phyloP scores from a whole-genome alignment of 2,888 invertebrate genomes.

The Epistrophe grossulariae region DNA sequence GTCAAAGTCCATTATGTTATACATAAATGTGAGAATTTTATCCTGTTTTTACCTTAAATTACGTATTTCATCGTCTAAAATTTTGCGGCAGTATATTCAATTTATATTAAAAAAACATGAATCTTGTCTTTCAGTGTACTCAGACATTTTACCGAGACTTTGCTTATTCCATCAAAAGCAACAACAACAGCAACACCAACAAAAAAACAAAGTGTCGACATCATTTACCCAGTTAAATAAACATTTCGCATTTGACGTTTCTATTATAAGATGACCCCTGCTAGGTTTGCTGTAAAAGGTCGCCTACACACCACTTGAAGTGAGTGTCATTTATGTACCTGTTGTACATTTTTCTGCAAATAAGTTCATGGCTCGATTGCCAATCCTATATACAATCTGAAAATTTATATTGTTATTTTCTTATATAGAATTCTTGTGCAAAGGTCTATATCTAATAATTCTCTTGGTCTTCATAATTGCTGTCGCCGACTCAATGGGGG shows the following conservation, averaged over 20 bases:
- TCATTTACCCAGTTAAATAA: conserved; percentile 7
- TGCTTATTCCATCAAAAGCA: background rate
- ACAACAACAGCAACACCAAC: background rate
- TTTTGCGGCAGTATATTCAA: no score
- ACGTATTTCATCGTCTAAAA: no score
- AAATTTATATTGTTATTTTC: conserved; percentile 18
- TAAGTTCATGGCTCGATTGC: conserved; percentile 46
- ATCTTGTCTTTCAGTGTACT: background rate
- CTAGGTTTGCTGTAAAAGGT: conserved; percentile 34
- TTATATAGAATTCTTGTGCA: background rate
- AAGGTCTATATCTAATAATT: background rate
- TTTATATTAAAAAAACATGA: no score
- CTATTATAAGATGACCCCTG: conserved; percentile 47
- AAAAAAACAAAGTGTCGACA: conserved; percentile 2
- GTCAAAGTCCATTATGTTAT: no score
- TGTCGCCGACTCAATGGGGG: conserved; percentile 61
- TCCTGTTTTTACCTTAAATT: no score
- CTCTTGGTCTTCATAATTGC: conserved; percentile 14
- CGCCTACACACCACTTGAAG: conserved; percentile 36
- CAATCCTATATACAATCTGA: conserved; percentile 48
- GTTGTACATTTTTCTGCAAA: conserved; percentile 34
- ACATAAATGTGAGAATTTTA: no score
- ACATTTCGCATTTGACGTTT: conserved; percentile 39
- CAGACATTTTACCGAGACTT: background rate
- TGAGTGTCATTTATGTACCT: conserved; percentile 33